Evolutionary conservation across 2,113 vertebrate genomes (phyloP).

Genomic region (Menidia beryllina): DNA sequence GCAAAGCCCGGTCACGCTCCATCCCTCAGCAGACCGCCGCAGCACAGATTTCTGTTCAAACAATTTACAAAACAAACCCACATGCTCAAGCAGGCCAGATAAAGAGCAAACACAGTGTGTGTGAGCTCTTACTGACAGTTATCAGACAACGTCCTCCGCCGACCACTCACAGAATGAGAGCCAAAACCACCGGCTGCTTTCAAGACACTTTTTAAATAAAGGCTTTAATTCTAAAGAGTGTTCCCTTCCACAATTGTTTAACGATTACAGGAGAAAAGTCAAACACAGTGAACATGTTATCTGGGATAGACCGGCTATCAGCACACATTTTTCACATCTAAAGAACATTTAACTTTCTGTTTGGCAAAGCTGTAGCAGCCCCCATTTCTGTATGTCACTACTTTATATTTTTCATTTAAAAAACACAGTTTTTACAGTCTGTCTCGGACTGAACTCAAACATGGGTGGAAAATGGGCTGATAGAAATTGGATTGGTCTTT

Average conservation of each 20-base stretch:
- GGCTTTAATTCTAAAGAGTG: not conserved
- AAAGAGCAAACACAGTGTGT: constrained; percentile 14
- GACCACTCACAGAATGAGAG: constrained; percentile 19
- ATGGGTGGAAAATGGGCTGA: no score
- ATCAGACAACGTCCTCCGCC: constrained; percentile 19
- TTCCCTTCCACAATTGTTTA: not conserved
- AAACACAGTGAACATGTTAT: not conserved
- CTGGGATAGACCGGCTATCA: no score
- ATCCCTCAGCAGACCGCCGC: constrained; percentile 3
- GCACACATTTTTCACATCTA: no score
- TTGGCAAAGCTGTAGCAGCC: no score
- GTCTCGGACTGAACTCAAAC: no score
- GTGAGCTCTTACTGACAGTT: constrained; percentile 44
- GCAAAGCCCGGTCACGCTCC: constrained; percentile 45
- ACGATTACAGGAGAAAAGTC: not conserved
- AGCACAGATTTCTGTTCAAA: constrained; percentile 9
- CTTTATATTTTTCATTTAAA: no score
- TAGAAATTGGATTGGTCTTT: no score
- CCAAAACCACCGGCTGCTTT: not conserved
- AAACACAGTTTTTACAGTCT: no score
- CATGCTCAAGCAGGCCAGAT: constrained; percentile 36
- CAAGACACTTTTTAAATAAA: not conserved
- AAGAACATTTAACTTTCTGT: no score
- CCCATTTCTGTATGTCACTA: no score
- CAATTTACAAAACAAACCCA: not conserved